A percentile compares a stretch with the other conserved stretches of the same genome.
Conservation (phyloP, 2,888 invertebrate genomes). For the Hydriomena furcata region DNA sequence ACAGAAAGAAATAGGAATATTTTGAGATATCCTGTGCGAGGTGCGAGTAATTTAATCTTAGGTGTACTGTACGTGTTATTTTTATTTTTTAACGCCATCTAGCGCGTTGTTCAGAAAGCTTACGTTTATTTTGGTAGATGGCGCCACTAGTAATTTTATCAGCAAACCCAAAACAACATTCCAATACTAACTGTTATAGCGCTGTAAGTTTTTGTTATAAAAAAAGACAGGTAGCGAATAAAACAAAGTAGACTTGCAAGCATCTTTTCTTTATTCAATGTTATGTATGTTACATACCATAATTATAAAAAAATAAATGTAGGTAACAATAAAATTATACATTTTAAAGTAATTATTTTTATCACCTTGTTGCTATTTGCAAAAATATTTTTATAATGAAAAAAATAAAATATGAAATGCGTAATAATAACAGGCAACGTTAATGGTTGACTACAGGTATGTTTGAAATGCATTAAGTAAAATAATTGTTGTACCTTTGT, state of each 20-base stretch:
- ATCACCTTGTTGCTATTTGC: neutral
- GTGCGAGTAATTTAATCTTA: too few relatives aligned
- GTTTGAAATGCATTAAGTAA: neutral
- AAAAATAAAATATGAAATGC: constrained; percentile 1
- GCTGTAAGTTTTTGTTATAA: too few relatives aligned
- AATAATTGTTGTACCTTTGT: neutral
- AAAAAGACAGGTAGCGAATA: too few relatives aligned
- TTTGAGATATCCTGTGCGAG: too few relatives aligned
- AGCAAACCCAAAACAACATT: too few relatives aligned
- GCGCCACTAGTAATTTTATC: too few relatives aligned
- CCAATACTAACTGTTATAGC: too few relatives aligned
- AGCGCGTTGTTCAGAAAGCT: neutral
- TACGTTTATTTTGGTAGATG: too few relatives aligned
- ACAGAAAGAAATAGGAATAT: too few relatives aligned
- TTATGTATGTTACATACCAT: neutral
- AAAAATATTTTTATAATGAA: neutral
- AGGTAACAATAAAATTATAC: neutral
- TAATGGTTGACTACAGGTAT: neutral
- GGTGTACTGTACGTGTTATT: too few relatives aligned
- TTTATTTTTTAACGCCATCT: neutral
- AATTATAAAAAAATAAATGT: neutral
- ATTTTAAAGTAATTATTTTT: neutral
- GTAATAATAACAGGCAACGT: neutral
- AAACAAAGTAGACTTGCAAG: neutral
- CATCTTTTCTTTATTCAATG: neutral